These are phyloP conservation scores for Epizoanthus fatuus DNA, from an alignment of 92 coral and sea anemone species.

Conservation along the genomic window DNA sequence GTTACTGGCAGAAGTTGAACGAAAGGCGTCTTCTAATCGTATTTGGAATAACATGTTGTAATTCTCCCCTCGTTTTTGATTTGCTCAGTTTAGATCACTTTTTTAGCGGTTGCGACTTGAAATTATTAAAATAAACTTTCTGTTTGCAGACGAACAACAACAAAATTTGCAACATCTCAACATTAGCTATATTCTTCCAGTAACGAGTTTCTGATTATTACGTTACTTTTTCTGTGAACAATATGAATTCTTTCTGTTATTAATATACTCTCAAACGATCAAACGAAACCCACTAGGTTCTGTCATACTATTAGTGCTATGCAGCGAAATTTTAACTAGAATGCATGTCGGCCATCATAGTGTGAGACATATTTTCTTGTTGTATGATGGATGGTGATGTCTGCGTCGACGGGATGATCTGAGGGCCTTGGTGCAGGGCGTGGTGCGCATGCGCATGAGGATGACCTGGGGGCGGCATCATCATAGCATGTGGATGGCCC, in stretches of 20 bases:
- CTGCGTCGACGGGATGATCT: constrained; percentile 96
- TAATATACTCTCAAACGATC: constrained; percentile 14
- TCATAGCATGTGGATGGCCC: constrained; percentile 99
- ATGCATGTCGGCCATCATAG: constrained; percentile 97
- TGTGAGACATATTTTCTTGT: constrained; percentile 96
- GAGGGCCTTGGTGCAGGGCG: constrained; percentile 85
- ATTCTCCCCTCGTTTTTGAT: too few species aligned
- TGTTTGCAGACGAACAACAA: too few species aligned
- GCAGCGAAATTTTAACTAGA: constrained; percentile 82
- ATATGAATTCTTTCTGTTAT: too few species aligned
- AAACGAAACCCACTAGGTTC: constrained; percentile 29
- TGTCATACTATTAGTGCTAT: constrained; percentile 5
- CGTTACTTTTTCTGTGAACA: too few species aligned
- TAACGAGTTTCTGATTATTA: too few species aligned
- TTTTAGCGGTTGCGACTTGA: too few species aligned
- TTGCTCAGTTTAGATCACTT: too few species aligned
- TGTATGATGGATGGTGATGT: constrained; percentile 98
- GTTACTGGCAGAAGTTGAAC: background rate
- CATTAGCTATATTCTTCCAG: too few species aligned
- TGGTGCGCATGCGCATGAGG: constrained; percentile 99
- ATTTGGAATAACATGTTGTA: too few species aligned
- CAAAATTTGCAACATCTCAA: too few species aligned
- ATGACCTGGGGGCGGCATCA: constrained; percentile 99
- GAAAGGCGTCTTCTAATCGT: too few species aligned
- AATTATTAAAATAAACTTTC: too few species aligned